Percentiles rank a stretch among this genome's conserved stretches.
These are phyloP conservation scores for Hexactinellida sp. DNA, from an alignment of 37 sponge, comb jelly and placozoan genomes.

Conservation along the genomic window DNA sequence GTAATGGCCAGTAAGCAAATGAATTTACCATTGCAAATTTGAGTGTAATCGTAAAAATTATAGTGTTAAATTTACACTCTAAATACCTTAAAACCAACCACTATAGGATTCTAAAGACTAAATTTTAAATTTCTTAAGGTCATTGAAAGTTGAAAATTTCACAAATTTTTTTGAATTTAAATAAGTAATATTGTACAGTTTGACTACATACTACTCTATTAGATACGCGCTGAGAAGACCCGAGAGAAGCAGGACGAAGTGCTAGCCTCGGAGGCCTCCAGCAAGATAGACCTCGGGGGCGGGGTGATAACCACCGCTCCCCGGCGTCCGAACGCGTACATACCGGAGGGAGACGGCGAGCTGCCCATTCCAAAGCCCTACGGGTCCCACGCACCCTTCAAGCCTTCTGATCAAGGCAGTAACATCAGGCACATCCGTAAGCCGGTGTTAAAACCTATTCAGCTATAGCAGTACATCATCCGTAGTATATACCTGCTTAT, in stretches of 20 bases:
- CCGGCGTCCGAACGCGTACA: constrained; percentile 89
- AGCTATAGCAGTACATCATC: constrained; percentile 40
- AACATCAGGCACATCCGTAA: constrained; percentile 90
- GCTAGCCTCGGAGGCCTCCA: not conserved
- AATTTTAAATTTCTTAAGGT: too few species aligned
- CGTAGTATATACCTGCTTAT: too few species aligned
- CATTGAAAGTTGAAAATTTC: not conserved
- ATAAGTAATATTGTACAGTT: not conserved
- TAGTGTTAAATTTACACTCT: too few species aligned
- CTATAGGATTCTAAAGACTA: too few species aligned
- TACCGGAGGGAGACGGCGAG: constrained; percentile 67
- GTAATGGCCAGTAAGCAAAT: too few species aligned
- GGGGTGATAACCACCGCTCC: constrained; percentile 73
- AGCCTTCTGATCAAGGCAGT: constrained; percentile 79
- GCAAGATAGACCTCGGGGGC: not conserved
- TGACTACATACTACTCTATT: not conserved
- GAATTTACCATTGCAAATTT: too few species aligned
- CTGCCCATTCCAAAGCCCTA: constrained; percentile 93
- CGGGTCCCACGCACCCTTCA: constrained; percentile 92
- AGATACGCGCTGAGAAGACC: not conserved
- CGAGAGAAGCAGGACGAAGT: not conserved
- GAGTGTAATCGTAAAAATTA: too few species aligned
- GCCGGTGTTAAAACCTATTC: constrained; percentile 82
- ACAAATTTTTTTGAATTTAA: not conserved
- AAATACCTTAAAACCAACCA: too few species aligned